Base-by-base conservation (phyloP, 2,113 vertebrate genomes). In the Eleginops maclovinus region DNA sequence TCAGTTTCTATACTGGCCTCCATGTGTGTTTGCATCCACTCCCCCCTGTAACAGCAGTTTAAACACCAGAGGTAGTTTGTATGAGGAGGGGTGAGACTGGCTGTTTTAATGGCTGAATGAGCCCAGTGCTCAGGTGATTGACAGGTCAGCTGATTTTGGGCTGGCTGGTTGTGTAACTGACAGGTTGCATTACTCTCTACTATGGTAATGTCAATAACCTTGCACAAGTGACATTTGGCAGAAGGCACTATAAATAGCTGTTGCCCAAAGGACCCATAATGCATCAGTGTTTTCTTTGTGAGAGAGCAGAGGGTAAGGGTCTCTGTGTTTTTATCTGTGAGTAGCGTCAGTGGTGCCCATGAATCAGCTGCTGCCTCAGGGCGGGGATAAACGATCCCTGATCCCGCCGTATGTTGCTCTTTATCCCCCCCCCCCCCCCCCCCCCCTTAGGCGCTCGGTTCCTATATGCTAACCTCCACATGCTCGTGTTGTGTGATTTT, bases 181-280 rank as follows among this genome's bases (percentile, higher is more conserved):
- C 28, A 44, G 62, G 8, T 28, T 63, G 41, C 56, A 12, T 24
- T 17, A 24, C 63, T 76, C 40, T 58, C 53, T 54, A 31, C 21
- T 46, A 62, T 55, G 49, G 49, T 56, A 53, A 79, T 58, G 77
- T 73, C 72, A 77, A 36, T 76, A 63, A 60, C 58, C 72, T 65
- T 65, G 19, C 46, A 60, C 55, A 15, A 16, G 51, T 79, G 79
- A 82, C 79, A 82, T 88, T 79, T 82, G 68, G 62, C 43, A 76
- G 41, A 21, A 56, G 41, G 47, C 16, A 2, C 79, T 65, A 77
- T 61, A 47, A 83, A 77, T 85, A 88, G 76, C 75, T 12, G 1
- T 44, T 0, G 72, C 69, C n/a, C 44, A 16, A 28, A 71, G 55
- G 49, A 61, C 71, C 76, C 68, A 80, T 65, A 74, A 77, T 85